phyloP scores from a whole-genome alignment of 2,888 invertebrate genomes.

The Tetranychus truncatus region DNA sequence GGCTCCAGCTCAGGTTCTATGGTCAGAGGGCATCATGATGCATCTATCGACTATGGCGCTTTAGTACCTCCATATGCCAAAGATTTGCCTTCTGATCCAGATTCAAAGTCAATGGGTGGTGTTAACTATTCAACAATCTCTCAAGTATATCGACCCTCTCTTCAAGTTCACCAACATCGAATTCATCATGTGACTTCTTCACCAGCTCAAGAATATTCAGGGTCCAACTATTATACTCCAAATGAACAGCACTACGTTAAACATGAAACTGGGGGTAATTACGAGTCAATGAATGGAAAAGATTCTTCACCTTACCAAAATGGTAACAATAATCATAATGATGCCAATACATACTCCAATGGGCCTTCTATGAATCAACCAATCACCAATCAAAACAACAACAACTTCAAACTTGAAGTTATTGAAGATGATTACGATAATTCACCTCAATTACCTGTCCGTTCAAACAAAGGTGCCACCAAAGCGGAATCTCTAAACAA shows the following conservation, averaged over 20 bases:
- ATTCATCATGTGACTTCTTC: background rate
- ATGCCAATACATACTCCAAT: too few species aligned
- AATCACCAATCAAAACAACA: background rate
- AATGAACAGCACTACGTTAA: background rate
- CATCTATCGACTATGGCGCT: background rate
- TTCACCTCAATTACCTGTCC: background rate
- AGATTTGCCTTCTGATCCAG: background rate
- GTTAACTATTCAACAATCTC: background rate
- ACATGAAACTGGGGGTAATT: background rate
- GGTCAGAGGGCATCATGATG: background rate
- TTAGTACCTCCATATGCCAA: background rate
- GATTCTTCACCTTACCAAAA: background rate
- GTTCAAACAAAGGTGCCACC: background rate
- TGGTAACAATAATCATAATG: background rate
- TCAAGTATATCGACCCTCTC: background rate
- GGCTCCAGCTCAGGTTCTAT: background rate
- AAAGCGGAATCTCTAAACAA: background rate
- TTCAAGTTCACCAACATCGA: background rate
- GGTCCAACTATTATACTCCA: background rate
- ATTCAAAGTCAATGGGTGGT: background rate
- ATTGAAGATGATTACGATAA: conserved; percentile 5
- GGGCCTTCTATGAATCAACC: background rate
- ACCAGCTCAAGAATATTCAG: background rate
- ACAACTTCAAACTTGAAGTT: background rate
- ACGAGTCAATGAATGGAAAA: background rate